These are phyloP conservation scores for Dromiciops gliroides DNA, from an alignment of 2,113 vertebrate species.

Conservation along the genomic window DNA sequence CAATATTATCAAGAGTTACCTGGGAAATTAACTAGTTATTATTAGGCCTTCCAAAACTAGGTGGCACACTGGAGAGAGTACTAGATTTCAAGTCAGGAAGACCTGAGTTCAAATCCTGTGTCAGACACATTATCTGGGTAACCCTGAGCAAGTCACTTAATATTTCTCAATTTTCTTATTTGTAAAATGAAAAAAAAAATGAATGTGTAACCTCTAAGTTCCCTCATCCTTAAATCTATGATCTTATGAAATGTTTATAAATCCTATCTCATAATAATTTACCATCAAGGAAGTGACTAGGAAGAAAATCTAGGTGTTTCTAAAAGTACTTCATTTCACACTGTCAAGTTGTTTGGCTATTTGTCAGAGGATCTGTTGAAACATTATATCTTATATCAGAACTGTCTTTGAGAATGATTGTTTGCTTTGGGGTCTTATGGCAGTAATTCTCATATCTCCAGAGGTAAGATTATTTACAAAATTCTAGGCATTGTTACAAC, in stretches of 20 bases:
- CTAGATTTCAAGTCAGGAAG: not conserved
- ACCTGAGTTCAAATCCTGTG: not conserved
- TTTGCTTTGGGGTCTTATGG: slow-evolving; percentile 84
- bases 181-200: not conserved
- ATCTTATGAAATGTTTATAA: slow-evolving; percentile 40
- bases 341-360: slow-evolving; percentile 67
- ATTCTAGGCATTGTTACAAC: slow-evolving; percentile 73
- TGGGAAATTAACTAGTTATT: slow-evolving; percentile 31
- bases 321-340: slow-evolving; percentile 76
- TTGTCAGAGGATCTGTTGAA: slow-evolving; percentile 82
- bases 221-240: not conserved
- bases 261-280: slow-evolving; percentile 43
- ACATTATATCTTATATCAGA: slow-evolving; percentile 82
- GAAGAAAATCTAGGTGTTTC: slow-evolving; percentile 45
- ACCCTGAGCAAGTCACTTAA: not conserved
- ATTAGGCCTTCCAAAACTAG: slow-evolving; percentile 31
- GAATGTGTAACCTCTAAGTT: not conserved
- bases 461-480: slow-evolving; percentile 85
- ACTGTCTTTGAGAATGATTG: slow-evolving; percentile 86
- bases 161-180: not conserved
- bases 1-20: not conserved
- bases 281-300: slow-evolving; percentile 6
- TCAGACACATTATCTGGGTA: not conserved
- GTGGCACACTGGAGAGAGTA: not conserved
- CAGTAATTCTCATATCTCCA: slow-evolving; percentile 82